These are phyloP conservation scores for Hippoglossus hippoglossus DNA, from an alignment of 2,797 vertebrate species.

Conservation along the genomic window DNA sequence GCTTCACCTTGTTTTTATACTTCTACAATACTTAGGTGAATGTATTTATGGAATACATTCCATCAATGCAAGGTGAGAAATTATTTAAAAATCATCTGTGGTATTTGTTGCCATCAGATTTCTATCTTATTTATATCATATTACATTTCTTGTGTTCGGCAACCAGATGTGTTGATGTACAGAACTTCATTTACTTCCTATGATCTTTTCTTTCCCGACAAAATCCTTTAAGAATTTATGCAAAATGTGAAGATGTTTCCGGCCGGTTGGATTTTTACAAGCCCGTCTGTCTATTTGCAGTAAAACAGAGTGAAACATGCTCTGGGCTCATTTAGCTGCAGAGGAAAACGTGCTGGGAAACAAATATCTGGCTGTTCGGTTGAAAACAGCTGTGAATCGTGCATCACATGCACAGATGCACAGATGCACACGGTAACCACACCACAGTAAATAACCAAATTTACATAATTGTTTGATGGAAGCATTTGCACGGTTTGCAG, in stretches of 20 bases:
- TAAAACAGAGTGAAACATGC: not conserved
- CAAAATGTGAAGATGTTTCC: not conserved
- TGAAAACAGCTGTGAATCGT: not conserved
- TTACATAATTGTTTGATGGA: not conserved
- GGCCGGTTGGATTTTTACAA: not conserved
- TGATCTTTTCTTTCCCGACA: not conserved
- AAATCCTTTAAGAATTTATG: not conserved
- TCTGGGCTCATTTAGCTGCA: not conserved
- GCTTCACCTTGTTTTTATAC: no score
- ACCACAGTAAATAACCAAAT: constrained; percentile 17
- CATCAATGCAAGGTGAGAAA: not conserved
- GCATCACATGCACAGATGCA: not conserved
- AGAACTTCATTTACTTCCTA: not conserved
- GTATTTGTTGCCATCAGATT: no score
- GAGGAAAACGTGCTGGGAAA: not conserved
- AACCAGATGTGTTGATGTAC: not conserved
- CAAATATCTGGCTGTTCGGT: no score
- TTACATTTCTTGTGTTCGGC: not conserved
- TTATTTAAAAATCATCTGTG: not conserved
- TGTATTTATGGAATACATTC: no score
- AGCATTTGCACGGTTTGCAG: not conserved
- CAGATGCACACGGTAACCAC: not conserved
- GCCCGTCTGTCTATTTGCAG: not conserved
- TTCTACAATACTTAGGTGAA: no score
- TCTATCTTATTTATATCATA: not conserved